Evolutionary conservation across 2,888 invertebrate genomes (phyloP), one percentile per base, ranked within the genome.

Genomic region (Troglohyphantes excavatus): DNA sequence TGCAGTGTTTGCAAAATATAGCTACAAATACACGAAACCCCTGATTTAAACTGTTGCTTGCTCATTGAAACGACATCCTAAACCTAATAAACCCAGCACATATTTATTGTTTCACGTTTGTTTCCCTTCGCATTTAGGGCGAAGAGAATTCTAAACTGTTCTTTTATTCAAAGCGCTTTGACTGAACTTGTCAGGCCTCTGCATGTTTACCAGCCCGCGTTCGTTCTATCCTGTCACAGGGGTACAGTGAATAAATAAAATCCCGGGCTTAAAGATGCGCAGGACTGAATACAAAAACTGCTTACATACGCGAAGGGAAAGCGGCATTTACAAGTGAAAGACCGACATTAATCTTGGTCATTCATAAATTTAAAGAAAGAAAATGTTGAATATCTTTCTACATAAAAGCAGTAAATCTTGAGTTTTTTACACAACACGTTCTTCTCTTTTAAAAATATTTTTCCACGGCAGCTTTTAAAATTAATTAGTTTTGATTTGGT

Each of bases 81-180:
- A 53, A 53, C 53, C 2, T 53, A 17, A 53, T 53, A 53, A 53
- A n/a, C 2, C 17, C 1, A 13, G 53, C 53, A 53, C n/a, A 53
- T n/a, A 53, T 53, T 53, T 53, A 13, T 53, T 53, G 53, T 53
- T 53, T 39, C 39, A 11, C 39, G 13, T 39, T 39, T 13, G 13
- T 53, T 53, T 53, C 17, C 13, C n/a, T 53, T 53, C n/a, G 17
- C 53, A 53, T 53, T 53, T n/a, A 53, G 53, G 2, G 5, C 17
- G n/a, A 53, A 13, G 53, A 53, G n/a, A 53, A 13, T 53, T 53
- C 53, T 53, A 53, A 53, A 53, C 53, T 53, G 53, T 53, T 53
- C 53, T 53, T 53, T 53, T 53, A 53, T 53, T 53, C 53, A 53
- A 53, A 17, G n/a, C 53, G 53, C 13, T 53, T 11, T 53, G 53